Evolutionary conservation across 2,888 invertebrate species (phyloP).

Genomic region (Capitulum mitella): DNA sequence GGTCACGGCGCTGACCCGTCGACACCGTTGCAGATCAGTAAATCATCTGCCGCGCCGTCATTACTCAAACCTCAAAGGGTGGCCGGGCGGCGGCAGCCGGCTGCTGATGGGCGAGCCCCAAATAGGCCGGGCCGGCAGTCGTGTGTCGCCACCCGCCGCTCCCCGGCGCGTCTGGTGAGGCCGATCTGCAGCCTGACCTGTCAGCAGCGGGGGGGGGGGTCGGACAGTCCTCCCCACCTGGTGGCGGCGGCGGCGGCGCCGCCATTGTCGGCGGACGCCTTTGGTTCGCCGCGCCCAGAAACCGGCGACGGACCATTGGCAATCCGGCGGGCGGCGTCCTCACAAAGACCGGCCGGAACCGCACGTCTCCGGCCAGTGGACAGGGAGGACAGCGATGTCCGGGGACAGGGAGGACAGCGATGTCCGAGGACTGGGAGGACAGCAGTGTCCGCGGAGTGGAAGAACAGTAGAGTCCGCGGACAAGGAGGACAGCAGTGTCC

Average conservation of each 20-base stretch:
- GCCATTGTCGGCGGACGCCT: neutral
- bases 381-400: too few species aligned
- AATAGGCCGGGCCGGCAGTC: neutral
- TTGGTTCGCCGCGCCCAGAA: neutral
- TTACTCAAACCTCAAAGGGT: constrained; percentile 9
- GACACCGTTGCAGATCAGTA: neutral
- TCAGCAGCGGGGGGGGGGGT: too few species aligned
- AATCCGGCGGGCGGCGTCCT: neutral
- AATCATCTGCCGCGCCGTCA: neutral
- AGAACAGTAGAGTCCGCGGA: too few species aligned
- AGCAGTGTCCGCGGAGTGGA: too few species aligned
- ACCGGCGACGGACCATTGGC: neutral
- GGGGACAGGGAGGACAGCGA: too few species aligned
- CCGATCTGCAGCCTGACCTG: too few species aligned
- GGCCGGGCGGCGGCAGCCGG: neutral
- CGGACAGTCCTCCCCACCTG: neutral
- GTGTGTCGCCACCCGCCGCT: neutral
- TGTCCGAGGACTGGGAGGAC: too few species aligned
- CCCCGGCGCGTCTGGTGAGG: too few species aligned
- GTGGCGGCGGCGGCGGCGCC: neutral
- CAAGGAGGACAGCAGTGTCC: too few species aligned
- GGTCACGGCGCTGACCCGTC: neutral
- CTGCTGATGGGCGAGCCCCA: neutral
- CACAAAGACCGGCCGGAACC: neutral
- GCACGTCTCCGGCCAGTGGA: too few species aligned